Conservation (phyloP, 2,888 invertebrate species). For the Steinernema carpocapsae region DNA sequence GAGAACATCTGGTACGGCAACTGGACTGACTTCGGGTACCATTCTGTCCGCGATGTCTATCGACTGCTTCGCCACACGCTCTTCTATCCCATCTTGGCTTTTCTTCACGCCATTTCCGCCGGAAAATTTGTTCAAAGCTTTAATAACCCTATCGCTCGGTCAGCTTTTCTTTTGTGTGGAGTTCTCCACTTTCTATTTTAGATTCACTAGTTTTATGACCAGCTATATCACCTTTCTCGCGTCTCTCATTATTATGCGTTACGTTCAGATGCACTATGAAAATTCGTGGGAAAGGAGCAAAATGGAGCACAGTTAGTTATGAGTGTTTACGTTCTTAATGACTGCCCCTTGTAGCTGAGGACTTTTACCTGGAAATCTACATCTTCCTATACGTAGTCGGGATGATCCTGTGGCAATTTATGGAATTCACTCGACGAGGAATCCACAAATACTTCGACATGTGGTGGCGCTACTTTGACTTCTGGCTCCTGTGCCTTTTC, state of each 20-base stretch:
- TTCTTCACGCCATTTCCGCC: conserved; percentile 42
- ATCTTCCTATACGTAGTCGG: conserved; percentile 70
- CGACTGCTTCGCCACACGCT: conserved; percentile 47
- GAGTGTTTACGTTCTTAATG: not conserved
- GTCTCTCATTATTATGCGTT: conserved; percentile 14
- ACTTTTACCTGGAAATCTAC: conserved; percentile 42
- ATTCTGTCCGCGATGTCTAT: conserved; percentile 43
- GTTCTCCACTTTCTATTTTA: not conserved
- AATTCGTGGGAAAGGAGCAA: conserved; percentile 15
- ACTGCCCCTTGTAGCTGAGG: not conserved
- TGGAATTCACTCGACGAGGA: conserved; percentile 50
- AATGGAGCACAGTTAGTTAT: conserved; percentile 21
- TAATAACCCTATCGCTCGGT: conserved; percentile 51
- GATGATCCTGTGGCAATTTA: conserved; percentile 57
- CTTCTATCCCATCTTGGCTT: conserved; percentile 47
- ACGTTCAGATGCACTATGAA: not conserved
- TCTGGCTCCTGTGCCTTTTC: not conserved
- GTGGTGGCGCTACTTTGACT: not conserved
- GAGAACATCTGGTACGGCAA: conserved; percentile 41
- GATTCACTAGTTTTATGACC: conserved; percentile 37
- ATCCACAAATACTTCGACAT: not conserved
- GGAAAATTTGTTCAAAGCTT: conserved; percentile 44
- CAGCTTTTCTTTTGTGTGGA: not conserved
- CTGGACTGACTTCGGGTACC: conserved; percentile 52
- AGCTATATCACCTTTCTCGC: conserved; percentile 37